Percentiles rank a stretch among this genome's conserved stretches.
phyloP scores from a whole-genome alignment of 1,140 invertebrate species.

The Anastrepha obliqua region DNA sequence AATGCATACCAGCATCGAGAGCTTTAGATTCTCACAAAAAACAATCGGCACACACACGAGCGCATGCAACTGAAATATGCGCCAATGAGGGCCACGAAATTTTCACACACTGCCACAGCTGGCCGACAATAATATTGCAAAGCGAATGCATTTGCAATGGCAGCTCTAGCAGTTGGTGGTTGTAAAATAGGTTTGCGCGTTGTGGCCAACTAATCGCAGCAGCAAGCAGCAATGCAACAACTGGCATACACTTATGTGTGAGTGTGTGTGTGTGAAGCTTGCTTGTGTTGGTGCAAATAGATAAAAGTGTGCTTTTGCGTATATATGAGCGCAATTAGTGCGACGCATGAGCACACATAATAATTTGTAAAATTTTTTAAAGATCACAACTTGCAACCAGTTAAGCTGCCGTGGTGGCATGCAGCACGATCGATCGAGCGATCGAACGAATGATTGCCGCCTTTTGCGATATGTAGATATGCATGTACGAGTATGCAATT shows the following conservation, averaged over 20 bases:
- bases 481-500: neutral
- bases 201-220: too few relatives aligned
- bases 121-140: neutral
- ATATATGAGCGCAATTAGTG: neutral
- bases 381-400: constrained; percentile 5
- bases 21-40: too few relatives aligned
- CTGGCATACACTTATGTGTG: too few relatives aligned
- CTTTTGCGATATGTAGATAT: neutral
- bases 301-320: neutral
- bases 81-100: constrained; percentile 31
- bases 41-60: neutral
- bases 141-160: neutral
- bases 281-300: too few relatives aligned
- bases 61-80: neutral
- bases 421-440: neutral
- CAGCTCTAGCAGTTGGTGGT: neutral
- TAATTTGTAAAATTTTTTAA: constrained; percentile 38
- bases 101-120: constrained; percentile 15
- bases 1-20: too few relatives aligned
- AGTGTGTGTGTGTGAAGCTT: too few relatives aligned
- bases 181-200: neutral
- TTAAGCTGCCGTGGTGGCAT: neutral
- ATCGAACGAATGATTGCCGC: neutral
- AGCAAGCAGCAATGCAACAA: too few relatives aligned
- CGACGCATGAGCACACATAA: neutral